Conservation (phyloP, 1,140 invertebrate genomes). For the Apis laboriosa region DNA sequence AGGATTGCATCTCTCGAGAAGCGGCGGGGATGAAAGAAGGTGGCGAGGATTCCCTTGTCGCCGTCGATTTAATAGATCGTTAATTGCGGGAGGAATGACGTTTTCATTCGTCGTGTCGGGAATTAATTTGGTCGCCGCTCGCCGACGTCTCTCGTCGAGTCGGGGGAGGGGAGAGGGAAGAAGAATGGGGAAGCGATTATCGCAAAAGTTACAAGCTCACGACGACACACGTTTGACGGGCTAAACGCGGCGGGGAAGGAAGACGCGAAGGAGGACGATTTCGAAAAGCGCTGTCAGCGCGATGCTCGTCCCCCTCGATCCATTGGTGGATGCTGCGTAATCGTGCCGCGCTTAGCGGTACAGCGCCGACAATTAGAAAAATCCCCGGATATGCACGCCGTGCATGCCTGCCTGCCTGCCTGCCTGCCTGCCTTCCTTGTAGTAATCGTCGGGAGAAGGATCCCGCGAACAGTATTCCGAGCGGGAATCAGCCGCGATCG, state of each 20-base stretch:
- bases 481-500: background rate
- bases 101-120: background rate
- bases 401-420: constrained; percentile 7
- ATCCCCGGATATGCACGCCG: constrained; percentile 11
- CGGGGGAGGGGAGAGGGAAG: background rate
- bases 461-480: constrained; percentile 33
- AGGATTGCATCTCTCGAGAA: too few relatives aligned
- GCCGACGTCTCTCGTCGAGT: background rate
- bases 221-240: constrained; percentile 40
- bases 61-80: constrained; percentile 22
- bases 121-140: constrained; percentile 25
- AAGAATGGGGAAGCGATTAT: constrained; percentile 49
- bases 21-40: too few relatives aligned
- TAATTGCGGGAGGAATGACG: constrained; percentile 12
- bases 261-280: constrained; percentile 58
- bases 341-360: constrained; percentile 49
- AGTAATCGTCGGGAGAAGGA: constrained; percentile 34
- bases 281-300: constrained; percentile 53
- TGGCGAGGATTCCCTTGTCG: too few relatives aligned
- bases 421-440: constrained; percentile 37
- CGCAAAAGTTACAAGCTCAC: constrained; percentile 43
- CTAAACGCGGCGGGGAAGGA: constrained; percentile 31
- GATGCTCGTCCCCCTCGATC: constrained; percentile 4
- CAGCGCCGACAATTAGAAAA: constrained; percentile 39
- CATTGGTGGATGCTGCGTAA: constrained; percentile 41